A percentile compares a stretch with the other conserved stretches of the same genome.
These are phyloP conservation scores for Gephyroberyx darwinii DNA, from an alignment of 2,797 vertebrate genomes.

Conservation along the genomic window DNA sequence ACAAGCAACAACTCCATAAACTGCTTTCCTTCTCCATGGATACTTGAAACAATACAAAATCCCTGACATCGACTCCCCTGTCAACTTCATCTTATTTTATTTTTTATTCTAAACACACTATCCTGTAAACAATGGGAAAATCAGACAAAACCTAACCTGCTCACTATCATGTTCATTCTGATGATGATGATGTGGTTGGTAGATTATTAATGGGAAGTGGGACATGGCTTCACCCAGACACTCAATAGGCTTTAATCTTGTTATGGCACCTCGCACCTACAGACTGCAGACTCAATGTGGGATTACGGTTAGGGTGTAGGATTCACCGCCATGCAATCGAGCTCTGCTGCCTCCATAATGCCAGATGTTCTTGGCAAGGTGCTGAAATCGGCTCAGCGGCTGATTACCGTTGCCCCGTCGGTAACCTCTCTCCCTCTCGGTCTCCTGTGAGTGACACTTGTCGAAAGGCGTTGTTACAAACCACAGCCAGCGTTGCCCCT, in stretches of 20 bases:
- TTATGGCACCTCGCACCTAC: slow-evolving; percentile 46
- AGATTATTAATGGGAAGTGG: slow-evolving; percentile 39
- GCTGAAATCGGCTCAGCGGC: slow-evolving; percentile 21
- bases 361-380: slow-evolving; percentile 36
- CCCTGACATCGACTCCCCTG: not conserved
- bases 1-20: not conserved
- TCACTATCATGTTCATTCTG: not conserved
- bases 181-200: not conserved
- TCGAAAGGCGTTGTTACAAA: slow-evolving; percentile 14
- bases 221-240: slow-evolving; percentile 29
- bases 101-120: not conserved
- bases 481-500: slow-evolving; percentile 25
- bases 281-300: slow-evolving; percentile 26
- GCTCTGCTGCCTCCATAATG: slow-evolving; percentile 11
- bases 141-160: slow-evolving; percentile 1
- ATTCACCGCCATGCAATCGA: slow-evolving; percentile 40
- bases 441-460: not conserved
- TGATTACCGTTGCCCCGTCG: slow-evolving; percentile 12
- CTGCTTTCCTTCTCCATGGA: not conserved
- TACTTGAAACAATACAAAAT: not conserved
- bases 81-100: not conserved
- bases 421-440: slow-evolving; percentile 22
- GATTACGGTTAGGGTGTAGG: slow-evolving; percentile 59
- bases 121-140: not conserved
- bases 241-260: slow-evolving; percentile 57